These are phyloP conservation scores for Albula goreensis DNA, from an alignment of 2,113 vertebrate species.

Conservation along the genomic window DNA sequence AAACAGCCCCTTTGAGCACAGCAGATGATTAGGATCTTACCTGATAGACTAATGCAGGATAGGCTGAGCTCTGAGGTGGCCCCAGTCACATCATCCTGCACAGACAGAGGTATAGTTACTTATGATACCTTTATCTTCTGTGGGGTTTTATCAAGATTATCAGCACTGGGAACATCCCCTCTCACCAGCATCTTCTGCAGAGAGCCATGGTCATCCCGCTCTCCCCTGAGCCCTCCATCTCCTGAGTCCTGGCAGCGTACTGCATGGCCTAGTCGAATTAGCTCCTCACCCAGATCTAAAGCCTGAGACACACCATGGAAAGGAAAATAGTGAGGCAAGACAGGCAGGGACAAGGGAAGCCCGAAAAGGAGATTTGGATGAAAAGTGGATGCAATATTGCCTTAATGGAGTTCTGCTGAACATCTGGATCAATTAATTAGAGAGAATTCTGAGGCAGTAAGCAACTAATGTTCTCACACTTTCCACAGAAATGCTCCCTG, in stretches of 20 bases:
- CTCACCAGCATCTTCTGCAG: slow-evolving; percentile 71
- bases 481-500: neutral
- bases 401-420: neutral
- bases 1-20: too few relatives aligned
- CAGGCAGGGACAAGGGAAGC: neutral
- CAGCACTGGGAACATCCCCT: neutral
- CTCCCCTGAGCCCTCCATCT: slow-evolving; percentile 24
- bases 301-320: slow-evolving; percentile 54
- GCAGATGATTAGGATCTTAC: slow-evolving; percentile 49
- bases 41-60: slow-evolving; percentile 77
- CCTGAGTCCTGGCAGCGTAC: slow-evolving; percentile 55
- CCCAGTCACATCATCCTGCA: slow-evolving; percentile 65
- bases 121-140: neutral
- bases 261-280: slow-evolving; percentile 76
- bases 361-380: neutral
- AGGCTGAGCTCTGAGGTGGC: slow-evolving; percentile 68
- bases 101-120: neutral
- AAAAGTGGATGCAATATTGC: neutral
- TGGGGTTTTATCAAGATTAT: neutral
- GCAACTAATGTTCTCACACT: too few relatives aligned
- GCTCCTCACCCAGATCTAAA: slow-evolving; percentile 78
- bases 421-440: too few relatives aligned
- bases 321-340: neutral
- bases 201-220: slow-evolving; percentile 41
- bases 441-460: too few relatives aligned